These are phyloP conservation scores for Temnothorax ravouxi DNA, from an alignment of 2,888 invertebrate genomes.

Conservation along the genomic window DNA sequence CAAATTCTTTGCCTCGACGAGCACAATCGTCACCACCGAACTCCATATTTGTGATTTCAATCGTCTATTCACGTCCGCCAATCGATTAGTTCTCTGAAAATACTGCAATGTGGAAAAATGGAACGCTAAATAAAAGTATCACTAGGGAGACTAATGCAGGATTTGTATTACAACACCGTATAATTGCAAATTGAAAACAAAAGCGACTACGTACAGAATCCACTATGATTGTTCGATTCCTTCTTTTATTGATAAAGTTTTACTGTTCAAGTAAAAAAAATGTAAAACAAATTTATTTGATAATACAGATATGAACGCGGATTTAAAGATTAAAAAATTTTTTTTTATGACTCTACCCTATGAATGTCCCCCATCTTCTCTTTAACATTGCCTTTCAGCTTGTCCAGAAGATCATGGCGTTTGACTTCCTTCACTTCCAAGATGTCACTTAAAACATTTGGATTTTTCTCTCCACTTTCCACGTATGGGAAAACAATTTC, in stretches of 20 bases:
- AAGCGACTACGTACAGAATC: background rate
- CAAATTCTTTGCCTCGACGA: slow-evolving; percentile 97
- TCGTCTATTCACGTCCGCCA: slow-evolving; percentile 93
- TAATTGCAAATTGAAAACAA: slow-evolving; percentile 4
- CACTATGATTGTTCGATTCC: background rate
- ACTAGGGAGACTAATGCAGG: background rate
- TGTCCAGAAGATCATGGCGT: slow-evolving; percentile 69
- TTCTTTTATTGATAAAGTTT: background rate
- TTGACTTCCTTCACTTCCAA: slow-evolving; percentile 64
- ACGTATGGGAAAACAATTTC: slow-evolving; percentile 27
- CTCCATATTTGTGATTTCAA: slow-evolving; percentile 99
- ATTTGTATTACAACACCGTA: background rate
- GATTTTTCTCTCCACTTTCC: background rate
- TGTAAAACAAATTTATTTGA: slow-evolving; percentile 16
- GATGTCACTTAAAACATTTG: background rate
- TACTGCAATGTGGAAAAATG: slow-evolving; percentile 88
- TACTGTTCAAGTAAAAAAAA: too few species aligned
- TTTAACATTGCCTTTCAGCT: slow-evolving; percentile 84
- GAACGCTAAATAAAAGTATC: slow-evolving; percentile 36
- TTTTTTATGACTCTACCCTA: slow-evolving; percentile 87
- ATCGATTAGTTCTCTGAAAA: slow-evolving; percentile 92
- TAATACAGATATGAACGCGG: background rate
- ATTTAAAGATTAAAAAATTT: slow-evolving; percentile 79
- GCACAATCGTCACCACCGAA: slow-evolving; percentile 98
- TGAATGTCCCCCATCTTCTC: slow-evolving; percentile 89